Evolutionary conservation across 2,888 invertebrate genomes (phyloP).

Genomic region (Lithophane leautieri): DNA sequence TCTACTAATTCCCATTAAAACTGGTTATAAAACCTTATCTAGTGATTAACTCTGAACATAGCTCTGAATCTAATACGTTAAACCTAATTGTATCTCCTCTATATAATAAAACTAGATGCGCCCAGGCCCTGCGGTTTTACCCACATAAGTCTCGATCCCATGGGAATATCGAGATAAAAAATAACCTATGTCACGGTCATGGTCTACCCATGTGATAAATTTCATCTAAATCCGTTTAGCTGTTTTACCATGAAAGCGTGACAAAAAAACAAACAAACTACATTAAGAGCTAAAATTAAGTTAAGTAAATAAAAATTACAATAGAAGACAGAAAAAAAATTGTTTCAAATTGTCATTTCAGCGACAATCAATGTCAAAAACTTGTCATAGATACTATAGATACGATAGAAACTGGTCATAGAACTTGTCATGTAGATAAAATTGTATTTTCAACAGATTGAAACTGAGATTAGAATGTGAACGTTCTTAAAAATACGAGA

Average conservation of each 20-base stretch:
- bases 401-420: no score
- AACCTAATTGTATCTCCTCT: neutral
- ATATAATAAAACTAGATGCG: neutral
- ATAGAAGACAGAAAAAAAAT: neutral
- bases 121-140: no score
- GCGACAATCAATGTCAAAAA: no score
- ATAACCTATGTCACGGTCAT: no score
- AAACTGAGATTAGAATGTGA: neutral
- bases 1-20: slow-evolving; percentile 14
- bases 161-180: no score
- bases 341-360: neutral
- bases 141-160: no score
- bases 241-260: no score
- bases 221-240: no score
- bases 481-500: neutral
- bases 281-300: neutral
- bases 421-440: no score
- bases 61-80: neutral
- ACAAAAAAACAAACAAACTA: no score
- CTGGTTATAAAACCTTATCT: neutral
- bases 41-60: neutral
- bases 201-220: no score
- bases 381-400: no score
- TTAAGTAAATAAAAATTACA: neutral
- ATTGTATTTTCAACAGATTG: neutral